Evolutionary conservation across 2,797 vertebrate genomes (phyloP), one percentile per base, ranked within the genome.

Genomic region (Phaenicophaeus curvirostris): DNA sequence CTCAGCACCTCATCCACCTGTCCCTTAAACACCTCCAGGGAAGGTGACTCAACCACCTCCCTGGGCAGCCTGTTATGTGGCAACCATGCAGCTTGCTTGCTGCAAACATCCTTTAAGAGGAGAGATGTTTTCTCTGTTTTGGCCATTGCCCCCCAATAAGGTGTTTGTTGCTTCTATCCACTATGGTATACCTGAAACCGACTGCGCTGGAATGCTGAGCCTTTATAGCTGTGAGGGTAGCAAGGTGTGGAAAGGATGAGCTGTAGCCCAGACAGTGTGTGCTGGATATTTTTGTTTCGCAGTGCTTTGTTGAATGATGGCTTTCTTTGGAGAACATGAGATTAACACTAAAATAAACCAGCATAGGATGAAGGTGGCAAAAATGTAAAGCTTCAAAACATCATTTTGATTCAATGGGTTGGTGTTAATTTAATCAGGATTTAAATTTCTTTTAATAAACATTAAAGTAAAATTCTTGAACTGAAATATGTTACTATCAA

Each of bases 301-400:
- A 17, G 67, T 35, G 25, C 42, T 66, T 83, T 87, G 63, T 85
- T 76, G 59, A 82, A 37, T 55, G 50, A 63, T 73, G 27, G 42
- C 53, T 93, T 95, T 76, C 37, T 65, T 85, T 68, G 41, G 91
- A 80, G 53, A 83, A 46, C 23, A 25, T n/a, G 91, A 63, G 89
- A 87, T 89, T 85, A 93, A 41, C 31, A 25, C 41, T 94, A 61
- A 83, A 95, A 87, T 54, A 96, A 91, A 72, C 78, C 85, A 93
- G 41, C 50, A 71, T 15, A 71, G 75, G 89, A 85, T 93, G 94
- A 89, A 76, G 44, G 37, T 89, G 90, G 85, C 0, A 7, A 76
- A 57, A 87, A 9, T 61, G 67, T 67, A 89, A 92, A 89, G 78
- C 82, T 92, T 61, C 65, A 83, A 39, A 87, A 83, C 27, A 19